Evolutionary conservation across 2,113 vertebrate genomes (phyloP).

Genomic region (Porphyrio hochstetteri): DNA sequence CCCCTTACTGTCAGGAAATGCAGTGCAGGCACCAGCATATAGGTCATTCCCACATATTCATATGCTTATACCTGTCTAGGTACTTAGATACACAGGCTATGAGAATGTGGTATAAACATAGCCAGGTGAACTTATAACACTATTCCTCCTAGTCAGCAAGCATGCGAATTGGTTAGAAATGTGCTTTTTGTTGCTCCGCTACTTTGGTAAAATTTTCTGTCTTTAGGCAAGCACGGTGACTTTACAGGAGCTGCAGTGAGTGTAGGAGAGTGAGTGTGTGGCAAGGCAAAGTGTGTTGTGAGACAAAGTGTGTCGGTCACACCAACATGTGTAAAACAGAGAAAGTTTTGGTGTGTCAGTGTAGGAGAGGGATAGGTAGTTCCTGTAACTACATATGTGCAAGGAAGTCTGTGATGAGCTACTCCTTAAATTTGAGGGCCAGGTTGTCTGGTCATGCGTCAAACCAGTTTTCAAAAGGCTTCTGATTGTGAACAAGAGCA

Average conservation of each 20-base stretch:
- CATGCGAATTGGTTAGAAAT: not conserved
- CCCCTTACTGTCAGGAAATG: not conserved
- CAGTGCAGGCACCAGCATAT: not conserved
- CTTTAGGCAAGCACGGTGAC: not conserved
- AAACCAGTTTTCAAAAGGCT: not conserved
- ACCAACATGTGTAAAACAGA: not conserved
- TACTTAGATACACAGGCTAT: not conserved
- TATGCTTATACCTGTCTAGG: not conserved
- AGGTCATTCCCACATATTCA: not conserved
- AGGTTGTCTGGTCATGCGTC: not conserved
- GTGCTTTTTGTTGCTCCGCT: not conserved
- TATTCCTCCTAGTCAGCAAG: not conserved
- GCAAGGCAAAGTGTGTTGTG: not conserved
- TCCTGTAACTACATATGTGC: not conserved
- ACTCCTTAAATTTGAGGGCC: fast-evolving
- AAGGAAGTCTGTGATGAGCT: not conserved
- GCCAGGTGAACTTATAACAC: not conserved
- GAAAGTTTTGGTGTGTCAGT: not conserved
- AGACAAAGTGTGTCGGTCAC: not conserved
- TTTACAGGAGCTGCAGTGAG: not conserved
- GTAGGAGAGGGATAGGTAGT: fast-evolving
- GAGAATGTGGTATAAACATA: not conserved
- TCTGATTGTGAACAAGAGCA: not conserved
- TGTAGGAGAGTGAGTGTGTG: not conserved
- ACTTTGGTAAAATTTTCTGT: not conserved